A percentile compares a stretch with the other conserved stretches of the same genome.
Conservation (phyloP, 1,140 invertebrate genomes). For the Ostrea denselamellosa region DNA sequence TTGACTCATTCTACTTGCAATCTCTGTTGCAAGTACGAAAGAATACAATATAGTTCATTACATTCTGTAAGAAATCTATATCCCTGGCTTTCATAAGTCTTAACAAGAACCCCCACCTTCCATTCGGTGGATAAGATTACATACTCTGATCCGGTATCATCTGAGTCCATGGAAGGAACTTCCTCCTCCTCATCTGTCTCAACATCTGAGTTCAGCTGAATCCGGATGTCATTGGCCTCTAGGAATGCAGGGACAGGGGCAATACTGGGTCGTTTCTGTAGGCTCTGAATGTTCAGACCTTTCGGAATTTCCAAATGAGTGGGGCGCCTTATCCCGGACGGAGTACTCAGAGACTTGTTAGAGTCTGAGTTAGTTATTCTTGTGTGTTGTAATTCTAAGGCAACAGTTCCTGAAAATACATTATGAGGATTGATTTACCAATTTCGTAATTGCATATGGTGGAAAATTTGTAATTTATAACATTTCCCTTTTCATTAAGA, state of each 20-base stretch:
- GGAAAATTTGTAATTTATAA: too few species aligned
- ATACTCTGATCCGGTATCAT: constrained; percentile 62
- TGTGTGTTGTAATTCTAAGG: constrained; percentile 74
- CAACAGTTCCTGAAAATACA: constrained; percentile 69
- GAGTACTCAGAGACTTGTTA: constrained; percentile 20
- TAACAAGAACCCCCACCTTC: too few species aligned
- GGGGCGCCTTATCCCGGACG: constrained; percentile 47
- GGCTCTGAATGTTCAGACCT: constrained; percentile 68
- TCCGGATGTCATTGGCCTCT: constrained; percentile 71
- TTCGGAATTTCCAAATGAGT: constrained; percentile 68
- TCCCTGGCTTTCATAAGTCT: too few species aligned
- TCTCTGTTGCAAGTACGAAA: too few species aligned
- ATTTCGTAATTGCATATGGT: background rate
- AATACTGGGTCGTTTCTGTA: constrained; percentile 78
- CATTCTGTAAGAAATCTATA: too few species aligned
- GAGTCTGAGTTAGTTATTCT: constrained; percentile 41
- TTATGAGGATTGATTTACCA: too few species aligned
- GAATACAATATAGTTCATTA: too few species aligned
- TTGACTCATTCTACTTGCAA: too few species aligned
- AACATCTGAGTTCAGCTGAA: constrained; percentile 58
- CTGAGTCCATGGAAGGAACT: constrained; percentile 56
- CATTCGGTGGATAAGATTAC: background rate
- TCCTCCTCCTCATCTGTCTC: constrained; percentile 59
- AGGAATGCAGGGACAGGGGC: constrained; percentile 79
- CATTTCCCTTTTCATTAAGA: too few species aligned